These are phyloP conservation scores for Torymus tubicola DNA, from an alignment of 2,888 invertebrate species.

Conservation along the genomic window DNA sequence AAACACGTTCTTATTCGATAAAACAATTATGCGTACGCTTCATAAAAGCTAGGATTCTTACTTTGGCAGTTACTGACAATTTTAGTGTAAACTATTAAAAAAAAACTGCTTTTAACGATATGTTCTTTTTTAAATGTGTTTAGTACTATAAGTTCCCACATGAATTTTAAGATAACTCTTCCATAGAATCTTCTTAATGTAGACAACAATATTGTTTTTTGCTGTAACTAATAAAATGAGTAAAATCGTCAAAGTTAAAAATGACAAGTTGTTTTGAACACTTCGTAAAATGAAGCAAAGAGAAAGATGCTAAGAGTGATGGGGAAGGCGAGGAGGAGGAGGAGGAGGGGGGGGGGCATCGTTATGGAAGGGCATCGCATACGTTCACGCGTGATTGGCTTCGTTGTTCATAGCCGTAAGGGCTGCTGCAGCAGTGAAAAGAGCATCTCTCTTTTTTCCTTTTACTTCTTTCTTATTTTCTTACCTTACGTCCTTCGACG, in stretches of 20 bases:
- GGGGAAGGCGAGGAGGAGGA: background rate
- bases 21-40: too few relatives aligned
- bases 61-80: too few relatives aligned
- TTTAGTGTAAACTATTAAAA: too few relatives aligned
- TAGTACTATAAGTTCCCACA: too few relatives aligned
- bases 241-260: conserved; percentile 8
- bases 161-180: too few relatives aligned
- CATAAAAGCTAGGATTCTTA: too few relatives aligned
- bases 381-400: conserved; percentile 51
- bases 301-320: background rate
- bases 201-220: too few relatives aligned
- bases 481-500: conserved; percentile 31
- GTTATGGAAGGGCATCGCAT: conserved; percentile 39
- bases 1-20: too few relatives aligned
- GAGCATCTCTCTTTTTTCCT: background rate
- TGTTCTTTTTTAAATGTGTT: too few relatives aligned
- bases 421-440: background rate
- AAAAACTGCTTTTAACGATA: too few relatives aligned
- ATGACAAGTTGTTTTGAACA: background rate
- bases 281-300: background rate
- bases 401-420: conserved; percentile 39
- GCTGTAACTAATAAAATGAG: background rate
- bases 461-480: background rate
- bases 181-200: too few relatives aligned
- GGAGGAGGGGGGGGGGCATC: background rate